A percentile compares a stretch with the other conserved stretches of the same genome.
Conservation (phyloP, 2,113 vertebrate genomes). For the Vanacampus margaritifer region DNA sequence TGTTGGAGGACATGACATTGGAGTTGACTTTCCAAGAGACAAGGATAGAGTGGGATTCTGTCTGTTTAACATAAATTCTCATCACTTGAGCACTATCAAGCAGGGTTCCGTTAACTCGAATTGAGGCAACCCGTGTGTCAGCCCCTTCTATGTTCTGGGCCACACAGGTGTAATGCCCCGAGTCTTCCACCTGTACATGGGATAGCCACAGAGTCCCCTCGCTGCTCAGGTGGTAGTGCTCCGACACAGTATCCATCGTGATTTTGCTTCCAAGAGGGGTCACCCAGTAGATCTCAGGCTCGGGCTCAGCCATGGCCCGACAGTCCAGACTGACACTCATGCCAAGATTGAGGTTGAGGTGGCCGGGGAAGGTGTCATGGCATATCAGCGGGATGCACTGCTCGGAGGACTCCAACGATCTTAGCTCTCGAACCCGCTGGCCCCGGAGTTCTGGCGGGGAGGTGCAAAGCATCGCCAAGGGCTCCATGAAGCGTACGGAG, state of each 20-base stretch:
- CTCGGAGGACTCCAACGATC: constrained; percentile 77
- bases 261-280: constrained; percentile 89
- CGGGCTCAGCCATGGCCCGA: constrained; percentile 93
- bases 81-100: constrained; percentile 88
- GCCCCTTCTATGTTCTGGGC: constrained; percentile 93
- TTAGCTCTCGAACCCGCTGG: constrained; percentile 82
- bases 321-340: constrained; percentile 85
- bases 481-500: constrained; percentile 96
- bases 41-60: constrained; percentile 89
- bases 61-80: constrained; percentile 92
- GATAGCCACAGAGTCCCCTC: constrained; percentile 87
- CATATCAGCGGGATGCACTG: constrained; percentile 95
- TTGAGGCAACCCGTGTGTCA: constrained; percentile 84
- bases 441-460: constrained; percentile 86
- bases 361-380: constrained; percentile 85
- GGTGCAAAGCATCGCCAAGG: constrained; percentile 88
- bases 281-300: constrained; percentile 98
- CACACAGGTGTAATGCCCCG: constrained; percentile 92
- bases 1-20: constrained; percentile 88
- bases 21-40: constrained; percentile 96
- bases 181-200: constrained; percentile 86
- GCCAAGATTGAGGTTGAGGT: constrained; percentile 83
- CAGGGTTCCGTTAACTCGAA: constrained; percentile 91
- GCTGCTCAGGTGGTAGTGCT: constrained; percentile 83
- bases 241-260: constrained; percentile 81